Evolutionary conservation across 2,888 invertebrate genomes (phyloP).

Genomic region (Ectemnius cavifrons): DNA sequence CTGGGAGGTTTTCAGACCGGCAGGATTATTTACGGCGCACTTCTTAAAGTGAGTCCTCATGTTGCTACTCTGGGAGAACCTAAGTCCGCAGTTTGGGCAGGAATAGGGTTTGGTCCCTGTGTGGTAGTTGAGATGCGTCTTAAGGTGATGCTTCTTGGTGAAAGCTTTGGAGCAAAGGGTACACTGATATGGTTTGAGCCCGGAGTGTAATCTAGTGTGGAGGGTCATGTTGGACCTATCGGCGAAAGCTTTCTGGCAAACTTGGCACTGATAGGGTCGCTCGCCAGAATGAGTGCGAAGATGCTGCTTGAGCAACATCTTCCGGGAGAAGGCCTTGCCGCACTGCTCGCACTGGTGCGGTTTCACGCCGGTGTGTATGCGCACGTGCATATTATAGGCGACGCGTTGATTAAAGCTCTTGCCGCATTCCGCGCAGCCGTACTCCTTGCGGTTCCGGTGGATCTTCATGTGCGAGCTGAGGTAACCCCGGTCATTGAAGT

Average conservation of each 20-base stretch:
- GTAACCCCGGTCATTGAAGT: constrained; percentile 91
- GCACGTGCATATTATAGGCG: constrained; percentile 92
- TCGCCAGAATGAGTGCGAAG: constrained; percentile 90
- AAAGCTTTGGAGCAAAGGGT: constrained; percentile 87
- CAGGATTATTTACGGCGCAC: constrained; percentile 77
- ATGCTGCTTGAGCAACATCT: constrained; percentile 91
- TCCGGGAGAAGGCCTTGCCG: constrained; percentile 90
- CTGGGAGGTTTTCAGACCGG: constrained; percentile 2
- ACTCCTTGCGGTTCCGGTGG: constrained; percentile 89
- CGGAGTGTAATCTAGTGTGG: constrained; percentile 89
- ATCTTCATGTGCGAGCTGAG: constrained; percentile 93
- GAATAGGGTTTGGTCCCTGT: constrained; percentile 90
- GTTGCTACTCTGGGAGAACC: constrained; percentile 91
- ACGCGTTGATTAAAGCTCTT: constrained; percentile 92
- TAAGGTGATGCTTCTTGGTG: constrained; percentile 91
- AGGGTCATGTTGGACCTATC: constrained; percentile 92
- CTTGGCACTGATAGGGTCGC: constrained; percentile 88
- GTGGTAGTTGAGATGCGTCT: constrained; percentile 91
- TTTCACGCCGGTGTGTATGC: constrained; percentile 90
- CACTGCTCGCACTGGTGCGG: constrained; percentile 88
- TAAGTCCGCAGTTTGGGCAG: constrained; percentile 85
- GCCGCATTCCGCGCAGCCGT: constrained; percentile 88
- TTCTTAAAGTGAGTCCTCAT: constrained; percentile 93
- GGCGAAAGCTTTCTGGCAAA: constrained; percentile 90
- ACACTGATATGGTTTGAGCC: constrained; percentile 86